Conservation (phyloP, 2,888 invertebrate species). For the Sesia apiformis region DNA sequence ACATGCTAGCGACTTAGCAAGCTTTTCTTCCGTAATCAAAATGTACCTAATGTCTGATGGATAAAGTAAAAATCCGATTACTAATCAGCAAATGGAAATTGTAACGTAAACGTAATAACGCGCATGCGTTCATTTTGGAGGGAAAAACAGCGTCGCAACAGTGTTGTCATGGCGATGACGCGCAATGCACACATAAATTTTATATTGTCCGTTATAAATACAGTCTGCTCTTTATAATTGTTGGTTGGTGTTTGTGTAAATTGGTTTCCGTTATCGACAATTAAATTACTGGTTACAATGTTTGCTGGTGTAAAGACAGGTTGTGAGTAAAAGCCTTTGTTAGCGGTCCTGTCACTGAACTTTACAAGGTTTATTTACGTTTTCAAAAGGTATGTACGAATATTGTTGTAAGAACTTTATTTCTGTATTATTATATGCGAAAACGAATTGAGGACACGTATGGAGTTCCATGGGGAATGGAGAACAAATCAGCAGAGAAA, state of each 20-base stretch:
- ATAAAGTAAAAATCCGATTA: conserved; percentile 23
- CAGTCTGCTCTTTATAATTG: conserved; percentile 9
- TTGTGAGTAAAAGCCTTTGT: too few relatives aligned
- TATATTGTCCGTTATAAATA: conserved; percentile 12
- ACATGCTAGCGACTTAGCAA: conserved; percentile 35
- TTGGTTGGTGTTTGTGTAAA: conserved; percentile 10
- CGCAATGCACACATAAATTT: conserved; percentile 32
- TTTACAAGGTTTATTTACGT: too few relatives aligned
- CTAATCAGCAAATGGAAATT: conserved; percentile 3
- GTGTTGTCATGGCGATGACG: conserved; percentile 53
- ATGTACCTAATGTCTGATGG: conserved; percentile 6
- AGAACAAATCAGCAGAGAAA: too few relatives aligned
- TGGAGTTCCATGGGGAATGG: too few relatives aligned
- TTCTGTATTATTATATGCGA: too few relatives aligned
- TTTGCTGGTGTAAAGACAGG: conserved; percentile 7
- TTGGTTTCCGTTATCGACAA: conserved; percentile 26
- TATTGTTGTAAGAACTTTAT: too few relatives aligned
- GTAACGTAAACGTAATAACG: conserved; percentile 16
- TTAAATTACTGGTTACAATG: conserved; percentile 23
- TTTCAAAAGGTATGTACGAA: too few relatives aligned
- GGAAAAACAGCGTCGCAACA: conserved; percentile 49
- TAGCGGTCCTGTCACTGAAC: too few relatives aligned
- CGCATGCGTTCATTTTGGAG: conserved; percentile 70
- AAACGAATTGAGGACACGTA: too few relatives aligned
- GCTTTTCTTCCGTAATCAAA: conserved; percentile 2